Evolutionary conservation across 2,113 vertebrate genomes (phyloP), one percentile per base, ranked within the genome.

Genomic region (Corythoichthys intestinalis): DNA sequence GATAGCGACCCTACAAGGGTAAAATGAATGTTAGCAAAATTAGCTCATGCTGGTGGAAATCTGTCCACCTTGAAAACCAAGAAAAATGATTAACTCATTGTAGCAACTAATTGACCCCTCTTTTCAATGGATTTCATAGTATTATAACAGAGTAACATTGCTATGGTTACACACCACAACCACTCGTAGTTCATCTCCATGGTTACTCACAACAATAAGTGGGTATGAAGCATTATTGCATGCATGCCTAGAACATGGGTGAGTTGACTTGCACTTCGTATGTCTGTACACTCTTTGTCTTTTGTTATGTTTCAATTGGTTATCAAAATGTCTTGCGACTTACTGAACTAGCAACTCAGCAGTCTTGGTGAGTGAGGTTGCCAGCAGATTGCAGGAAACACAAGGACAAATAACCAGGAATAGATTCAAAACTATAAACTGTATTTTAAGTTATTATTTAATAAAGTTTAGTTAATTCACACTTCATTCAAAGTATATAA

Each of bases 181-280:
- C 37, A 53, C 7, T 17, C 52, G 28, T 71, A 54, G 35, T 79
- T 66, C 37, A 54, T 88, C 79, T 78, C 83, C 77, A 76, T 41
- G 84, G 86, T 74, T 73, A 88, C 84, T 20, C 57, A 72, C 78
- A 86, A 88, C 82, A 83, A 20, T 8, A 50, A 28, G 54, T 61
- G 54, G 12, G 4, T 28, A 20, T 53, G 38, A 73, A 4, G 38
- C 37, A 58, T 12, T 50, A 50, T 12, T 56, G 17, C n/a, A 41
- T 58, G 37, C 20, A 52, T 74, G 59, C 62, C 53, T 48, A 11
- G 37, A 4, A 11, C 61, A 28, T 37, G 39, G 74, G 80, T 81
- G 66, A 83, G 78, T 60, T 38, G 4, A 62, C 41, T 41, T 6
- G 7, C 9, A 49, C 34, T 3, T 67, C 12, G 12, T 35, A 57